Evolutionary conservation across 1,140 invertebrate species (phyloP), one percentile per base, ranked within the genome.

Genomic region (Teleogryllus occipitalis): DNA sequence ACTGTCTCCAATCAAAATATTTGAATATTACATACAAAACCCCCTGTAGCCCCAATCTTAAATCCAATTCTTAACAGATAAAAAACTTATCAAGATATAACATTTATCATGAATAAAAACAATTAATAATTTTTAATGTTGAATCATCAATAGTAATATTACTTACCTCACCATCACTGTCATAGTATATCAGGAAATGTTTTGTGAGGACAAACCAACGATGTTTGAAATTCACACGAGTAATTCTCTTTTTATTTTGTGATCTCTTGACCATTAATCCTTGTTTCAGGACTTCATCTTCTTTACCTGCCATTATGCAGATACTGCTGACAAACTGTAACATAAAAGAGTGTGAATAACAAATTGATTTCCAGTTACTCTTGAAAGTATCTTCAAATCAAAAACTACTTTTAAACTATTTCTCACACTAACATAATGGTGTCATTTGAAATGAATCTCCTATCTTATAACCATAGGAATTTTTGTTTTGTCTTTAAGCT

Each of bases 261-360:
- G 94, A 95, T 78, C 94, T 88, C 86, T 96, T 96, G 74, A 94
- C 89, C 94, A 96, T 95, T 83, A 92, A 93, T 46, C 93, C 92
- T 85, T 92, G 88, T 82, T 82, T 88, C 83, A 84, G 87, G 83
- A 81, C 85, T 80, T 89, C 88, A 81, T 89, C 88, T 83, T 89
- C 88, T 82, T 87, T 87, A 7, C 84, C 84, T 81, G 88, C 88
- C 83, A 84, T 84, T 65, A 3, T 18, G 27, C 27, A 39, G 27
- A 39, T 39, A 1, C 27, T 39, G 27, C 5, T 39, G 27, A 39
- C 5, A 39, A 39, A 39, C 27, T 39, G 27, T 39, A 39, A 39
- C 27, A 39, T 39, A 39, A 39, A 39, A 39, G 27, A 39, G 27
- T 39, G 27, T 39, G 27, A 39, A 39, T 39, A 5, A 39, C 27